Evolutionary conservation across 2,888 invertebrate species (phyloP).

Genomic region (Exocentrus adspersus): DNA sequence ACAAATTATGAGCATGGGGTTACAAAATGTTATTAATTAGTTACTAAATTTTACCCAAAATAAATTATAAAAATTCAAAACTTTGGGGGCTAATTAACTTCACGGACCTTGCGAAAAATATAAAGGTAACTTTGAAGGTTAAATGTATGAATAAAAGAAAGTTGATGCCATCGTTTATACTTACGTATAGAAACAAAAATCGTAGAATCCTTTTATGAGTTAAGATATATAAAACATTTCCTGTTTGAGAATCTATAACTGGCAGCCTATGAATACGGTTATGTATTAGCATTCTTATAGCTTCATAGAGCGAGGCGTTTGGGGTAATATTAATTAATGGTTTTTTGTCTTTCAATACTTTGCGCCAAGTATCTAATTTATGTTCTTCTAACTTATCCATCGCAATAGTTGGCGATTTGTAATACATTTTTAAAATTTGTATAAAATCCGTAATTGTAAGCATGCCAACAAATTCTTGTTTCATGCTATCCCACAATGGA

Average conservation of each 20-base stretch:
- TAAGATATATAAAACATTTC: constrained; percentile 97
- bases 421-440: constrained; percentile 97
- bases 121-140: too few relatives aligned
- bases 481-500: constrained; percentile 94
- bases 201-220: constrained; percentile 98
- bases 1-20: too few relatives aligned
- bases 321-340: constrained; percentile 92
- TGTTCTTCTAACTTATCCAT: constrained; percentile 99
- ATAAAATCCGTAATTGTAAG: constrained; percentile 99
- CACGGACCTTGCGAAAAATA: too few relatives aligned
- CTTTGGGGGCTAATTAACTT: too few relatives aligned
- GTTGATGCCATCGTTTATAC: too few relatives aligned
- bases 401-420: constrained; percentile 89
- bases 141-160: too few relatives aligned
- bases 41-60: too few relatives aligned
- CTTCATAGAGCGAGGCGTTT: constrained; percentile 92
- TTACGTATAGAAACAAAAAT: constrained; percentile 97
- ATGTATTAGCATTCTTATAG: constrained; percentile 90
- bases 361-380: constrained; percentile 96
- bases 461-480: constrained; percentile 97
- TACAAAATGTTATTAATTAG: too few relatives aligned
- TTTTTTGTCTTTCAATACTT: constrained; percentile 86
- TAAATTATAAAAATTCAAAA: too few relatives aligned
- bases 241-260: constrained; percentile 93
- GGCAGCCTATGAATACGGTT: constrained; percentile 97